phyloP scores from a whole-genome alignment of 2,888 invertebrate species.

The Netelia inedita region DNA sequence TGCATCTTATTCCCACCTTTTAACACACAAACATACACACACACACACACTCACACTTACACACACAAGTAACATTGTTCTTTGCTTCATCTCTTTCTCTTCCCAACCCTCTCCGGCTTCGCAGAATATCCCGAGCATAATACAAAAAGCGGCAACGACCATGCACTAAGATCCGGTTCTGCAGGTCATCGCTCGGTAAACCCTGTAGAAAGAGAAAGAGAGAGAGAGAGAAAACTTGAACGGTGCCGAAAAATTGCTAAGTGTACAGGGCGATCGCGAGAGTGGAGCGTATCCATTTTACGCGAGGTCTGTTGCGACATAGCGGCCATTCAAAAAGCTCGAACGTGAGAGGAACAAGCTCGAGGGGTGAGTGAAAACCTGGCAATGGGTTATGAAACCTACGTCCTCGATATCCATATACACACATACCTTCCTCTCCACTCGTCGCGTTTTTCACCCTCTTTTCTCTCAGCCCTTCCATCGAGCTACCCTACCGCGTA shows the following conservation, averaged over 20 bases:
- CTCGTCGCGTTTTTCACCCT: slow-evolving; percentile 6
- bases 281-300: slow-evolving; percentile 2
- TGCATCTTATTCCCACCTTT: neutral
- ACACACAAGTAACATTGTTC: neutral
- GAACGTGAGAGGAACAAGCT: slow-evolving; percentile 20
- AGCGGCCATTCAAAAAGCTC: neutral
- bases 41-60: neutral
- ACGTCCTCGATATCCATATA: slow-evolving; percentile 6
- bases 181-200: neutral
- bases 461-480: neutral
- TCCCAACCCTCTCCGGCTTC: neutral
- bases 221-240: slow-evolving; percentile 8
- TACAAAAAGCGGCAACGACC: neutral
- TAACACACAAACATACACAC: neutral
- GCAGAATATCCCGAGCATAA: neutral
- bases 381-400: slow-evolving; percentile 35
- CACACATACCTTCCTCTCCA: slow-evolving; percentile 5
- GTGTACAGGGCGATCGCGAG: neutral
- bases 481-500: slow-evolving; percentile 34
- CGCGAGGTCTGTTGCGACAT: slow-evolving; percentile 14
- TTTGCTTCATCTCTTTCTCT: neutral
- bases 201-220: neutral
- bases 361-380: slow-evolving; percentile 16
- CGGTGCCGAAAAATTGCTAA: slow-evolving; percentile 32
- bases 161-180: neutral